These are phyloP conservation scores for Eupithecia subfuscata DNA, from an alignment of 2,888 invertebrate species.

Conservation along the genomic window DNA sequence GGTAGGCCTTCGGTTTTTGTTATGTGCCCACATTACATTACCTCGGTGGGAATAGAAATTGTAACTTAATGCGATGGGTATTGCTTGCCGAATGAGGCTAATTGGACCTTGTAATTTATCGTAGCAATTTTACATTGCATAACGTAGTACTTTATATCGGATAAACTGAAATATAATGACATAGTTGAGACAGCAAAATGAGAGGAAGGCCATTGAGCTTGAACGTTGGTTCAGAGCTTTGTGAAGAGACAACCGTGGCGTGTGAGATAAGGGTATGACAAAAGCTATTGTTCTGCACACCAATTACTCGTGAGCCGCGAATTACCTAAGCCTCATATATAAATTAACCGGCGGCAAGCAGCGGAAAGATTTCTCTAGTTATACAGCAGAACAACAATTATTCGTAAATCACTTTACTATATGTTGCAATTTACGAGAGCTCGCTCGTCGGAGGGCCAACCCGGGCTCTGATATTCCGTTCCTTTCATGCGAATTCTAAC, in stretches of 20 bases:
- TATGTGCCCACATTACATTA: slow-evolving; percentile 41
- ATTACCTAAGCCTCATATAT: slow-evolving; percentile 84
- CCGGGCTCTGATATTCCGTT: slow-evolving; percentile 60
- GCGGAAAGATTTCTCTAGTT: slow-evolving; percentile 85
- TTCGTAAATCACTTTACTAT: slow-evolving; percentile 85
- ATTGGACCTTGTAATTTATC: slow-evolving; percentile 34
- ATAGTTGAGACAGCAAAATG: slow-evolving; percentile 63
- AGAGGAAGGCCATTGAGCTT: slow-evolving; percentile 69
- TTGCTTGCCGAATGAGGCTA: slow-evolving; percentile 38
- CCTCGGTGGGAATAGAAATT: slow-evolving; percentile 44
- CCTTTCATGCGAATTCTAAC: slow-evolving; percentile 66
- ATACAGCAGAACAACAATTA: slow-evolving; percentile 84
- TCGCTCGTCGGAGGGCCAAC: slow-evolving; percentile 66
- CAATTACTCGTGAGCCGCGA: slow-evolving; percentile 83
- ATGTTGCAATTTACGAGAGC: slow-evolving; percentile 84
- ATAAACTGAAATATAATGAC: slow-evolving; percentile 44
- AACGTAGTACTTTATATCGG: slow-evolving; percentile 15
- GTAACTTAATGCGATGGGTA: slow-evolving; percentile 41
- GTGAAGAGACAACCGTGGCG: slow-evolving; percentile 75
- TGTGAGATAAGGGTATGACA: slow-evolving; percentile 81
- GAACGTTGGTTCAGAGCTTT: slow-evolving; percentile 57
- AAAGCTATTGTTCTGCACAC: slow-evolving; percentile 83
- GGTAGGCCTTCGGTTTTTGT: slow-evolving; percentile 41
- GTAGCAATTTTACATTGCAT: slow-evolving; percentile 16
- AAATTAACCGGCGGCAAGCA: slow-evolving; percentile 83